Evolutionary conservation across 2,113 vertebrate species (phyloP).

Genomic region (Dicentrarchus labrax): DNA sequence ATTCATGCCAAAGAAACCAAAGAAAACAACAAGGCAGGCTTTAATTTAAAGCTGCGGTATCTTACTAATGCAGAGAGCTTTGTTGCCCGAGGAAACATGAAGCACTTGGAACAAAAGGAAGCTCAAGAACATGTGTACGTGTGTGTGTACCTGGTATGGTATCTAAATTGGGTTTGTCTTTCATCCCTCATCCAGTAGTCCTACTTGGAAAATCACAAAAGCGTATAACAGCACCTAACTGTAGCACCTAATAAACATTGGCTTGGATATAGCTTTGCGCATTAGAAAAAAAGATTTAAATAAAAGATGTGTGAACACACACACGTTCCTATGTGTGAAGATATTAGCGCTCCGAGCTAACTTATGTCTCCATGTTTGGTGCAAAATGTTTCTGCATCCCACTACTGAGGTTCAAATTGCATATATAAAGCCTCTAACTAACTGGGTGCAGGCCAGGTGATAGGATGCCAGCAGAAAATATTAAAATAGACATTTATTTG

Average conservation of each 20-base stretch:
- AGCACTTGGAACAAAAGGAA: constrained; percentile 42
- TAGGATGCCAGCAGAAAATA: not conserved
- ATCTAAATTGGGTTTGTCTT: constrained; percentile 10
- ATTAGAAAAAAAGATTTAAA: no score
- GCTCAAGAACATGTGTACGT: constrained; percentile 28
- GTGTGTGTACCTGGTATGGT: not conserved
- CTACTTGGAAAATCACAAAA: constrained; percentile 31
- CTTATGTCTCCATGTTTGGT: not conserved
- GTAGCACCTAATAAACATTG: not conserved
- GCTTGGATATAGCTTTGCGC: not conserved
- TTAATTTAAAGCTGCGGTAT: not conserved
- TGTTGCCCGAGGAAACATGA: constrained; percentile 27
- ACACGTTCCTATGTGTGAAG: not conserved
- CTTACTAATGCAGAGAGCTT: constrained; percentile 12
- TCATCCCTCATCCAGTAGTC: constrained; percentile 38
- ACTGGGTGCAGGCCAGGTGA: not conserved
- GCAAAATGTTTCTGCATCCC: not conserved
- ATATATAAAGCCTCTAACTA: not conserved
- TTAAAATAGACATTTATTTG: not conserved
- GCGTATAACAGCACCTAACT: not conserved
- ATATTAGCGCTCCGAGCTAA: not conserved
- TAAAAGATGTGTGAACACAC: no score
- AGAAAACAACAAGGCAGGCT: not conserved
- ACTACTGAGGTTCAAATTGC: not conserved
- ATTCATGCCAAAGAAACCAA: not conserved